Evolutionary conservation across 2,888 invertebrate species (phyloP), one percentile per base, ranked within the genome.

Genomic region (Mycalesis mineus): DNA sequence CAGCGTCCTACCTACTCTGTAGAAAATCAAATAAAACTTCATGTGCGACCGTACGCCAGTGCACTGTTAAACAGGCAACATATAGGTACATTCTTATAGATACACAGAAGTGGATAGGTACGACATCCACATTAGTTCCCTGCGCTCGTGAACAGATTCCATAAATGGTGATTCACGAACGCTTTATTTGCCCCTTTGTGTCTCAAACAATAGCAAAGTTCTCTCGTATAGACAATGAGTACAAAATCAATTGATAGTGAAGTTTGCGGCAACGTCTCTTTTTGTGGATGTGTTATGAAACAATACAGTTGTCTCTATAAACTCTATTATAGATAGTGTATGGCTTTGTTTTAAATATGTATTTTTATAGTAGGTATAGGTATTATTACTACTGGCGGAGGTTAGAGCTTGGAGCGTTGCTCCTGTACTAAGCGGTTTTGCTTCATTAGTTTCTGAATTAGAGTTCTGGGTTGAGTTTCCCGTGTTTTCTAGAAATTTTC

Each of bases 141-240:
- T 61, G 58, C 57, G 60, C 61, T 61, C 51, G 48, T 60, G 60
- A 45, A 33, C 54, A 41, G 54, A 54, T 40, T 52, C 66, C 66
- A 57, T 63, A 66, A 61, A 66, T 54, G 61, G 65, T 56, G 51
- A 63, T 63, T 59, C 63, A 61, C 51, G 59, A 53, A 42, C 51
- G 45, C 50, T 39, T 61, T 62, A 33, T 52, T 58, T 57, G 60
- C 59, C 62, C 61, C 62, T 66, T 66, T 65, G 65, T 66, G 39
- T 65, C 62, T 66, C 28, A 5, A 63, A 66, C 66, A 66, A 66
- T 66, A 40, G 62, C 48, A 7, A 48, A 58, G 52, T 56, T 47
- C 53, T 62, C 60, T 53, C 54, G 13, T 52, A 40, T 13, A 51
- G 40, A 61, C 63, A 61, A 57, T 59, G 59, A 41, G 48, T 55